Base-by-base conservation (phyloP, 2,888 invertebrate genomes). In the Serripes groenlandicus region DNA sequence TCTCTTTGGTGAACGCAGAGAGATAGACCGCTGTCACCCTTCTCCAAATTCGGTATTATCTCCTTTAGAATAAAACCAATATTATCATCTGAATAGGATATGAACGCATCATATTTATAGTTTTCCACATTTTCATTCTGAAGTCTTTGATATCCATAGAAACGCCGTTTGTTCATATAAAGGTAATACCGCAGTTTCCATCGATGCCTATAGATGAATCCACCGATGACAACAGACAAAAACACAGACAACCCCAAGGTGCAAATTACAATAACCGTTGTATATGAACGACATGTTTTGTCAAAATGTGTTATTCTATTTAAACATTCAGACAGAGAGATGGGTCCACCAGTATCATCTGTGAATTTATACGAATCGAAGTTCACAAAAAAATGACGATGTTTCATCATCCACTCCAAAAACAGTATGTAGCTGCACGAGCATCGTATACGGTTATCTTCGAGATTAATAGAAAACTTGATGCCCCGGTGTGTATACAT, bases 1-100 rank as follows among this genome's bases (percentile, higher is more conserved):
- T 89, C 88, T 37, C 87, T 70, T 30, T 87, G 80, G 62, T 89
- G 88, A 56, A 87, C 54, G 52, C 88, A 89, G 3, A 91, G 83
- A 18, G 42, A 71, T 11, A 87, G 66, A 1, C 81, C 88, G 0
- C 52, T 35, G 21, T 62, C 66, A 0, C 54, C 35, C 18, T 28
- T 35, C 34, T 84, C 84, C 15, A 84, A 28, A 11, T 42, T 37
- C 32, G 72, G 52, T 73, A 78, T 26, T 11, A 85, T 32, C 7
- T 66, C 54, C 0, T 64, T 56, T 18, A 35, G 32, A 1, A 85
- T 78, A 54, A 79, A 83, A 0, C 15, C 28, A 9, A 72, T 68
- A 56, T 88, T 74, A 0, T 75, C 78, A 15, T 81, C 73, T 11
- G 82, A 72, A 62, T 85, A 88, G 0, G 83, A 85, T 2, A 88